Conservation (phyloP, 2,113 vertebrate genomes). For the Chitala chitala region DNA sequence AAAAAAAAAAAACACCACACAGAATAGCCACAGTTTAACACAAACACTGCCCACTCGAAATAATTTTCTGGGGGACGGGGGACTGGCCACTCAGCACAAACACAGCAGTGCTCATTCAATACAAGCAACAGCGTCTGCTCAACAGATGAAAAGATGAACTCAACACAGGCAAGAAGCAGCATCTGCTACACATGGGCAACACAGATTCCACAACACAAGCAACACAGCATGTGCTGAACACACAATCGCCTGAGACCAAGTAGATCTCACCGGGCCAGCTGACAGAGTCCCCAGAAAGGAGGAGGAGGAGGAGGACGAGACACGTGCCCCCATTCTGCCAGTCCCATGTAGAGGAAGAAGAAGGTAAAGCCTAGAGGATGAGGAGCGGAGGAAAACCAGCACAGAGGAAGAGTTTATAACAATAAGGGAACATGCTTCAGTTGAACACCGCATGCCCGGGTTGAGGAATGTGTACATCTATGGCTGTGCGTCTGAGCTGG, state of each 20-base stretch:
- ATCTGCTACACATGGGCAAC: not conserved
- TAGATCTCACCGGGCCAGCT: conserved; percentile 12
- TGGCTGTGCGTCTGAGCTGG: no score
- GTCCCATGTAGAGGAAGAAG: conserved; percentile 17
- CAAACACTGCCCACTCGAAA: not conserved
- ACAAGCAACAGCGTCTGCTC: not conserved
- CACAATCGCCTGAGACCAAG: not conserved
- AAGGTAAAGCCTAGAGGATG: conserved; percentile 3
- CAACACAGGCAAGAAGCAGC: no score
- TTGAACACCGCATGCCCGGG: no score
- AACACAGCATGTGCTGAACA: not conserved
- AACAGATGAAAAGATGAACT: no score
- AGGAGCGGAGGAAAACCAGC: not conserved
- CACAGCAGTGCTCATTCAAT: not conserved
- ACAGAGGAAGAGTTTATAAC: not conserved
- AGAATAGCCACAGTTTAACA: not conserved
- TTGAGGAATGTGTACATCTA: no score
- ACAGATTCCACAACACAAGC: not conserved
- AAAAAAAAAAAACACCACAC: no score
- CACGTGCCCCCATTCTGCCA: conserved; percentile 8
- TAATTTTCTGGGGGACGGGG: no score
- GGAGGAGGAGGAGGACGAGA: conserved; percentile 12
- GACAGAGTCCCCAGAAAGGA: not conserved
- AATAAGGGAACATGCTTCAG: not conserved
- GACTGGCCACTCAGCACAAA: not conserved